Evolutionary conservation across 2,888 invertebrate genomes (phyloP), one percentile per base, ranked within the genome.

Genomic region (Plebejus argus): DNA sequence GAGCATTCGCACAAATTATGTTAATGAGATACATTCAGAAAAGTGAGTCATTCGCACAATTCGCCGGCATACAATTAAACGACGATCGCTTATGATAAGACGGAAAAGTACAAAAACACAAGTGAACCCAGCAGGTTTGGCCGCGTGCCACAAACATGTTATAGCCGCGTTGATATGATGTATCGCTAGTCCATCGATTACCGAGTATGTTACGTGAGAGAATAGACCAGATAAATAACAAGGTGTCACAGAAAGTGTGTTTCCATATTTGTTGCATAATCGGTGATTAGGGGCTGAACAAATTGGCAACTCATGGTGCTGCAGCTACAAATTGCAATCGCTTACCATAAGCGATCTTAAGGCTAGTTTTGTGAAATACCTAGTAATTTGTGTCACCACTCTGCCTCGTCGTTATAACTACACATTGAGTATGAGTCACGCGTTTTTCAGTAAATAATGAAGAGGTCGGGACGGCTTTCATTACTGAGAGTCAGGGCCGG

Each of bases 81-180:
- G 1, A 20, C 3, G 61, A 3, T 23, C 20, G 10, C 23, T 23
- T 61, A 61, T 12, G 61, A 61, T 61, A 61, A 61, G 20, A 61
- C 61, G 61, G 61, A 61, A 61, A 23, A 61, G 10, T 61, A 61
- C 61, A 61, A 20, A 23, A 61, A 58, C n/a, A 58, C 58, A 58
- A 58, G 20, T 23, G 23, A 61, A 12, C 61, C 58, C 8, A 8
- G 58, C 58, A 12, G 61, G 61, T 23, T 61, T 61, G 61, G 61
- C 20, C 23, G 61, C 23, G 61, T 23, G 23, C 23, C 61, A 58
- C 58, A 61, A 61, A 61, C 23, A 61, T 12, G 61, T 61, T 61
- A 61, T 61, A 12, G 12, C 12, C 61, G 20, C 12, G 23, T 20
- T 5, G 61, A 23, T 23, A 4, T 61, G 58, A 58, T 61, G 12